These are phyloP conservation scores for Glossosoma conforme DNA, from an alignment of 1,140 invertebrate species.

Conservation along the genomic window DNA sequence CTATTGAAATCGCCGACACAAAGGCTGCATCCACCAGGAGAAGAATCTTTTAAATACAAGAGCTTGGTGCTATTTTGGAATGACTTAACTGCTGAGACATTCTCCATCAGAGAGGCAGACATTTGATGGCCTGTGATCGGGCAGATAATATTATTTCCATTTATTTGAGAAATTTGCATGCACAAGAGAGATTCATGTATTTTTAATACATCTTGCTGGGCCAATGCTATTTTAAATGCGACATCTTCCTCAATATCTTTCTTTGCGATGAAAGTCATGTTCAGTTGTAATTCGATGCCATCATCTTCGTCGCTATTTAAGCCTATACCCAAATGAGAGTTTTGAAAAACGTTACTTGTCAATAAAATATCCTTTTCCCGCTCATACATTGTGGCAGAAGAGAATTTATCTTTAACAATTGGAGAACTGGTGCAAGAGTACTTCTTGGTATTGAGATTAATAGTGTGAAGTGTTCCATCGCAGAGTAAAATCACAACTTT, in stretches of 20 bases:
- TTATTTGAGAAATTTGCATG: no score
- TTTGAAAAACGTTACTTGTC: conserved; percentile 11
- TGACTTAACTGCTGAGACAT: conserved; percentile 6
- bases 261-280: conserved; percentile 1
- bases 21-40: conserved; percentile 5
- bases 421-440: not conserved
- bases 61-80: conserved; percentile 24
- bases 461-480: conserved; percentile 6
- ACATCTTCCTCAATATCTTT: conserved; percentile 12
- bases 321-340: conserved; percentile 5
- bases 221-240: conserved; percentile 11
- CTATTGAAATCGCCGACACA: conserved; percentile 13
- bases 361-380: conserved; percentile 15
- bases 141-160: no score
- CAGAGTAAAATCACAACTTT: conserved; percentile 9
- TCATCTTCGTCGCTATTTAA: not conserved
- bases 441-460: conserved; percentile 10
- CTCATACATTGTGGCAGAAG: conserved; percentile 13
- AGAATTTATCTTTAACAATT: conserved; percentile 14
- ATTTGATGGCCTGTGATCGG: conserved; percentile 24
- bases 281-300: conserved; percentile 4
- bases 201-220: conserved; percentile 6
- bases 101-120: conserved; percentile 7
- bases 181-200: conserved; percentile 16
- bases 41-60: conserved; percentile 8